Base-by-base conservation (phyloP, 2,797 vertebrate genomes). In the Bradypus variegatus region DNA sequence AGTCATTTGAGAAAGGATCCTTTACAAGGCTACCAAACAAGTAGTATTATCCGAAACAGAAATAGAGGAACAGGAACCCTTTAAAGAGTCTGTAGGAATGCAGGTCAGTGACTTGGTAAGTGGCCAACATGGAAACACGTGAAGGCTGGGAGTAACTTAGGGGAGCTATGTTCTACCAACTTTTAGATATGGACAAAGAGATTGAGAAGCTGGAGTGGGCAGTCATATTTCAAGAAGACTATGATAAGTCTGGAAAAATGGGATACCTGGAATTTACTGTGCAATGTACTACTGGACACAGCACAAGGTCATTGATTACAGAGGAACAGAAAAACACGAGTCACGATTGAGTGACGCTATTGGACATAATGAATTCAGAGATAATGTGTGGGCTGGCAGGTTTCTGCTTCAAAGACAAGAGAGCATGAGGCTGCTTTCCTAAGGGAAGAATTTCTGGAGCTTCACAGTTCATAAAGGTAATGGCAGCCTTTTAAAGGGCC, bases 401-500 rank as follows among this genome's bases (percentile, higher is more conserved):
- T 11, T 33, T 80, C 86, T 38, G 64, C 58, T 79, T 89, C 1
- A 13, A 64, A 93, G 82, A 48, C 33, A 23, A 90, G 4, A n/a
- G 1, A 8, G 82, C 79, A 55, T 58, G 50, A 16, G 65, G 78
- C 73, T 81, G 86, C 50, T 92, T 70, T 92, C 91, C 76, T 14
- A 19, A 81, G 70, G 91, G 73, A 83, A 76, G 31, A 41, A 93
- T 79, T 64, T 87, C 75, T 70, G 21, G 90, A 86, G 83, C 33
- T 41, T 79, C 81, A 25, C 6, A 29, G 3, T 89, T 95, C 93
- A 91, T 86, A 92, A 91, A 92, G 70, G 77, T 92, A 86, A 86
- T 10, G 75, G 85, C 83, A 85, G 95, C 76, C 36, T 53, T 83
- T 78, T 41, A 92, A 90, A 94, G 91, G 92, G 70, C 29, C 79